Base-by-base conservation (phyloP, 2,888 invertebrate genomes). In the Mythimna lalbum region DNA sequence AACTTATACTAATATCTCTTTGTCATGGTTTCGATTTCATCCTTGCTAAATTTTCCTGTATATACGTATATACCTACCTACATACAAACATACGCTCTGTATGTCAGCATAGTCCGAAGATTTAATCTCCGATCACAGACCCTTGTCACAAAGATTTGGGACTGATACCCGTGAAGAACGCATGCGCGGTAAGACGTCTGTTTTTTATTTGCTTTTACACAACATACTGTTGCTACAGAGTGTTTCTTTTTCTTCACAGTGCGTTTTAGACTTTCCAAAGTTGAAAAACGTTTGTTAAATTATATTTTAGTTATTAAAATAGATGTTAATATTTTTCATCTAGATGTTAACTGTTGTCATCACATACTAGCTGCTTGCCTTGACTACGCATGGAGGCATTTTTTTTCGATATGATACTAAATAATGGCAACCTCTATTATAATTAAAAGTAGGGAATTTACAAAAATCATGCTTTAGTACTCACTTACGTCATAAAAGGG, bases 81-180 rank as follows among this genome's bases (percentile, higher is more conserved):
- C 47, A 14, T 14, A 62, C n/a, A 49, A 23, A 57, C 23, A 50
- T 57, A 59, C 76, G 59, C 50, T 36, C 66, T 69, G 55, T 70
- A 67, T 69, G 66, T 76, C 69, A 75, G 69, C 68, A 63, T 47
- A 71, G 68, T 73, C 73, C 80, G 80, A 81, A 89, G 90, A 92
- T 92, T 90, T 88, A 89, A 92, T 91, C 89, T 90, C 77, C 81
- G 84, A 87, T 84, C 86, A 84, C 81, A 86, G 86, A 90, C 90
- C 90, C 89, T 81, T 86, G 88, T 90, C 90, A 90, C 87, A 86
- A 78, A 91, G 91, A 91, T 92, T 89, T 87, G 89, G 86, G 84
- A 86, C 86, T 86, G 88, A 90, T 92, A 90, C 90, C 86, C 87
- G 85, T 86, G 86, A 86, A 88, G 86, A 85, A 87, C 73, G 71